Base-by-base conservation (phyloP, 2,888 invertebrate species). In the Hofmannophila pseudospretella region DNA sequence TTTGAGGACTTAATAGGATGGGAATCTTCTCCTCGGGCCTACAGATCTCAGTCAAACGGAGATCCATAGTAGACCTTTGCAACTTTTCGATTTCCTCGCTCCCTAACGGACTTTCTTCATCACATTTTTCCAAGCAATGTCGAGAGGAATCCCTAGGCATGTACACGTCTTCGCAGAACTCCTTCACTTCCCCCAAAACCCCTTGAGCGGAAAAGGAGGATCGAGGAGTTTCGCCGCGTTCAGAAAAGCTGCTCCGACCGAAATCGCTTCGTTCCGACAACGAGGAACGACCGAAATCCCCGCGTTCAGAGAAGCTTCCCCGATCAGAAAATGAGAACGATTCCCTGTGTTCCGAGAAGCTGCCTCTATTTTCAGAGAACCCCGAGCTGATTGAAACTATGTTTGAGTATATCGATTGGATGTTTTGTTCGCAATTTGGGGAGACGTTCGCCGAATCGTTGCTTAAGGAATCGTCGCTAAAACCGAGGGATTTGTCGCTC, bases 381-480 rank as follows among this genome's bases (percentile, higher is more conserved):
- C 90, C 90, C 0, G 90, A 90, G 47, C 90, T 90, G 7, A 88
- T 86, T 0, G 90, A 88, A 0, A 87, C 86, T 1, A 90, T 86
- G 42, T 88, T 87, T 0, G 87, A 88, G 45, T 87, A 87, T 4
- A 88, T 75, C 0, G 87, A 86, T 7, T 82, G 82, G 0, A 87
- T 51, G 34, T 86, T 87, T 4, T 85, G 86, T 16, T 88, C 87
- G 52, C 82, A 87, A 36, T 87, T 89, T 0, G 90, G 90, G 0
- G 90, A 90, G 0, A 73, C 80, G 23, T 80, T 86, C 0, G 84
- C 78, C 0, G 87, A 87, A 53, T 93, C 93, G 46, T 92, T 92
- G 51, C 92, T 92, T n/a, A 93, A 58, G 1, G 92, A 92, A 57
- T 93, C 93, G 42, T 93, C 93, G 22, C 92, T 92, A 58, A 92